phyloP scores from a whole-genome alignment of 2,888 invertebrate genomes.

The Epistrophella euchroma region DNA sequence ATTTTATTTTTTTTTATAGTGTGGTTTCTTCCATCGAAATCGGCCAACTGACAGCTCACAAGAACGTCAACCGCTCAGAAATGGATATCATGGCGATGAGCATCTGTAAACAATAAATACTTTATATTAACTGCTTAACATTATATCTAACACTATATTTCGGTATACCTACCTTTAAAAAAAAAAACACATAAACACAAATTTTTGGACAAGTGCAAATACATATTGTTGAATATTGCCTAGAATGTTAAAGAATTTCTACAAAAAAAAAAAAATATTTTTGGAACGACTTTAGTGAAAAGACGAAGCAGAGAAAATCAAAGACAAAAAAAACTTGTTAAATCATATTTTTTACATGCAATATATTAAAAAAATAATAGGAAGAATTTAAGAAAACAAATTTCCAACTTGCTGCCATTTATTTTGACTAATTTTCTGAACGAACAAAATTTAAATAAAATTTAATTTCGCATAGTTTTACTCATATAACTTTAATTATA shows the following conservation, averaged over 20 bases:
- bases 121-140: not conserved
- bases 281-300: slow-evolving; percentile 55
- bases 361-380: slow-evolving; percentile 49
- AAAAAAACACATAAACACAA: slow-evolving; percentile 24
- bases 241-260: slow-evolving; percentile 14
- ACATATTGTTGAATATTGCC: slow-evolving; percentile 42
- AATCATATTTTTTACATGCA: slow-evolving; percentile 34
- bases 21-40: slow-evolving; percentile 96
- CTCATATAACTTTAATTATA: slow-evolving; percentile 24
- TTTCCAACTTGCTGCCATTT: slow-evolving; percentile 44
- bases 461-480: slow-evolving; percentile 21
- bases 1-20: slow-evolving; percentile 85
- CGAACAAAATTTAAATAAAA: slow-evolving; percentile 30
- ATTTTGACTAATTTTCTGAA: slow-evolving; percentile 30
- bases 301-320: slow-evolving; percentile 49
- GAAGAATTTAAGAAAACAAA: slow-evolving; percentile 51
- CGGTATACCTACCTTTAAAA: slow-evolving; percentile 12
- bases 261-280: slow-evolving; percentile 59
- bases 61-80: slow-evolving; percentile 92
- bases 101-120: slow-evolving; percentile 86
- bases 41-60: slow-evolving; percentile 90
- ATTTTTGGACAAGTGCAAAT: slow-evolving; percentile 68
- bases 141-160: slow-evolving; percentile 9
- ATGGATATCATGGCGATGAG: slow-evolving; percentile 90
- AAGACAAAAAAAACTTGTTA: slow-evolving; percentile 52